phyloP scores from a whole-genome alignment of 1,140 invertebrate species.

The Aphis gossypii region DNA sequence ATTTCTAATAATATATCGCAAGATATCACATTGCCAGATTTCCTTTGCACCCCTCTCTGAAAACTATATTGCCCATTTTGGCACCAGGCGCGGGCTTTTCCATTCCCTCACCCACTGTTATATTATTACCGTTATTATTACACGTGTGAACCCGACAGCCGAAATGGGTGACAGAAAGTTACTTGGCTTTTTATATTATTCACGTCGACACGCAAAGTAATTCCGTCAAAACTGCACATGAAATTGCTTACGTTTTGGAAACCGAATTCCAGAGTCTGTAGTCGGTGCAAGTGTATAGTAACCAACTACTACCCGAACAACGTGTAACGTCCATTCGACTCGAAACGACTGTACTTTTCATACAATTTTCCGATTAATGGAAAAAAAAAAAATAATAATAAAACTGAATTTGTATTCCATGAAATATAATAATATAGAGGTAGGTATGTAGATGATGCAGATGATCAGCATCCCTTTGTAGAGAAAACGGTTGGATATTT shows the following conservation, averaged over 20 bases:
- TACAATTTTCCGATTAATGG: background rate
- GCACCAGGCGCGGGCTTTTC: conserved; percentile 16
- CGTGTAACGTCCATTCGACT: background rate
- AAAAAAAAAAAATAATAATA: background rate
- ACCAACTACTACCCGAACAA: background rate
- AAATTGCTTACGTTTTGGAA: background rate
- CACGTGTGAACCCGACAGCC: conserved; percentile 28
- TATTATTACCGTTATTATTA: conserved; percentile 50
- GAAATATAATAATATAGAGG: background rate
- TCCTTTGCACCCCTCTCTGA: conserved; percentile 27
- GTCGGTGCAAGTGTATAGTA: too few relatives aligned
- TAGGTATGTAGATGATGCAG: background rate
- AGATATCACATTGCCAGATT: conserved; percentile 24
- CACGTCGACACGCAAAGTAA: conserved; percentile 40
- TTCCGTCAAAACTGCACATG: conserved; percentile 1
- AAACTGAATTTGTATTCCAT: too few relatives aligned
- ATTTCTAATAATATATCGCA: conserved; percentile 26
- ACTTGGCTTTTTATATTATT: conserved; percentile 38
- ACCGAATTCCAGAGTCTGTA: background rate
- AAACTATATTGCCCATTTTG: conserved; percentile 39
- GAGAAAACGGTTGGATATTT: background rate
- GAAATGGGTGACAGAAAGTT: background rate
- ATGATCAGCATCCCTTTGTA: background rate
- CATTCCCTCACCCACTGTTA: background rate
- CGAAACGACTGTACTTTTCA: background rate